phyloP scores from a whole-genome alignment of 2,797 vertebrate genomes.

The Delichon dasypus region DNA sequence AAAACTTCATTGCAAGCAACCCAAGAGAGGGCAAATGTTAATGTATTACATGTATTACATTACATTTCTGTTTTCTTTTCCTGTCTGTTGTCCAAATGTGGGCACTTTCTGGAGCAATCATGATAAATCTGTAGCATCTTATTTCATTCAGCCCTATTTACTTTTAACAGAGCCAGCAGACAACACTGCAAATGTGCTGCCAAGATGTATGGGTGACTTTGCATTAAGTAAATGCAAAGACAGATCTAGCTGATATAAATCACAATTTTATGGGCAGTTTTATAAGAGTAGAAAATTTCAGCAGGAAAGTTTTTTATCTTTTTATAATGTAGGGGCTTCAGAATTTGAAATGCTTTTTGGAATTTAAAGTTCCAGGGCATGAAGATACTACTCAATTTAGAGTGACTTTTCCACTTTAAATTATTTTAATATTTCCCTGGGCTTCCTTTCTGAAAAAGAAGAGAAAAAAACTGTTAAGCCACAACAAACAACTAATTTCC shows the following conservation, averaged over 20 bases:
- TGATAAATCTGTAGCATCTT: background rate
- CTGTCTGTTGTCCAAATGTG: background rate
- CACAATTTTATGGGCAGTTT: background rate
- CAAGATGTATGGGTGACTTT: conserved; percentile 19
- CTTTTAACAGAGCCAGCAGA: conserved; percentile 34
- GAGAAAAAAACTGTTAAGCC: background rate
- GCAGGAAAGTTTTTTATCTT: background rate
- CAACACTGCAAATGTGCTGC: conserved; percentile 3
- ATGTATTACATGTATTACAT: background rate
- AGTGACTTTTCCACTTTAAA: background rate
- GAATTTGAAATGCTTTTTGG: background rate
- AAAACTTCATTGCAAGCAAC: background rate
- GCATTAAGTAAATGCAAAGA: conserved; percentile 4
- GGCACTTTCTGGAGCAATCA: background rate
- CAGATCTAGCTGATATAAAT: conserved; percentile 29
- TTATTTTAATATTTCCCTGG: background rate
- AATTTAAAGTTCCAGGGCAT: background rate
- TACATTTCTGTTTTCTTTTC: background rate
- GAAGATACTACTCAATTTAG: background rate
- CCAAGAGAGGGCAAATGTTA: background rate
- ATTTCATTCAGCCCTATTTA: background rate
- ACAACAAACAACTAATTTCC: background rate
- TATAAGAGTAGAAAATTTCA: background rate
- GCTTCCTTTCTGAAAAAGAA: background rate
- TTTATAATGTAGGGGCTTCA: background rate